A percentile compares a stretch with the other conserved stretches of the same genome.
These are phyloP conservation scores for Melieria picta DNA, from an alignment of 2,888 invertebrate genomes.

Conservation along the genomic window DNA sequence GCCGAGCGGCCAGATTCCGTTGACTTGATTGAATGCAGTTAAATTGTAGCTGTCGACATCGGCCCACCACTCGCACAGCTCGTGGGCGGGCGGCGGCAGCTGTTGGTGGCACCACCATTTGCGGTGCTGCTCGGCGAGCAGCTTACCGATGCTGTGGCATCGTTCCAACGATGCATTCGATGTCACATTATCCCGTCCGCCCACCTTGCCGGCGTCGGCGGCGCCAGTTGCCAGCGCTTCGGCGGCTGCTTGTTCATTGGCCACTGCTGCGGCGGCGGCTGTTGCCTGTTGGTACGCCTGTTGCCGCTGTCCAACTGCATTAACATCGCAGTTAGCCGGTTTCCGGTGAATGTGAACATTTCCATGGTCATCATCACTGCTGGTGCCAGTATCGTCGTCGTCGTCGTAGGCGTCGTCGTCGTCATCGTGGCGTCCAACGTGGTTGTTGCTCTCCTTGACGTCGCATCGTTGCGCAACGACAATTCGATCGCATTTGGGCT, in stretches of 20 bases:
- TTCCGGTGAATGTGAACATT: constrained; percentile 29
- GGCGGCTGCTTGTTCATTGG: constrained; percentile 25
- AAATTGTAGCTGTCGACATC: constrained; percentile 64
- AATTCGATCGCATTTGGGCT: constrained; percentile 48
- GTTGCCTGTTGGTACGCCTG: constrained; percentile 1
- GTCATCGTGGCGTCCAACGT: constrained; percentile 45
- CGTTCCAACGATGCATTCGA: constrained; percentile 60
- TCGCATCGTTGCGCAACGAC: constrained; percentile 33
- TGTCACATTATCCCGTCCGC: constrained; percentile 55
- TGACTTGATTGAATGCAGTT: constrained; percentile 66
- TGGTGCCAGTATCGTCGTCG: constrained; percentile 42
- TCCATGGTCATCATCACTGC: constrained; percentile 37
- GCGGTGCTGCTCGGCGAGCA: constrained; percentile 54
- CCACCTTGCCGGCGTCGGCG: constrained; percentile 33
- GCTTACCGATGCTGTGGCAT: constrained; percentile 58
- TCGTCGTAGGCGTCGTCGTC: constrained; percentile 45
- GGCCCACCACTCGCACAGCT: constrained; percentile 53
- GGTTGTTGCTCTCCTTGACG: constrained; percentile 34
- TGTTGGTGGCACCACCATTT: constrained; percentile 43
- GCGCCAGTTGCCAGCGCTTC: constrained; percentile 37
- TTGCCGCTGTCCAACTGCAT: constrained; percentile 23
- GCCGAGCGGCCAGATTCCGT: constrained; percentile 74
- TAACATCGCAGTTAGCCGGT: constrained; percentile 29
- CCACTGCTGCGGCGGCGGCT: constrained; percentile 24
- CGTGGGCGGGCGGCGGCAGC: constrained; percentile 17